These are phyloP conservation scores for Lycia hirtaria DNA, from an alignment of 2,888 invertebrate genomes.

Conservation along the genomic window DNA sequence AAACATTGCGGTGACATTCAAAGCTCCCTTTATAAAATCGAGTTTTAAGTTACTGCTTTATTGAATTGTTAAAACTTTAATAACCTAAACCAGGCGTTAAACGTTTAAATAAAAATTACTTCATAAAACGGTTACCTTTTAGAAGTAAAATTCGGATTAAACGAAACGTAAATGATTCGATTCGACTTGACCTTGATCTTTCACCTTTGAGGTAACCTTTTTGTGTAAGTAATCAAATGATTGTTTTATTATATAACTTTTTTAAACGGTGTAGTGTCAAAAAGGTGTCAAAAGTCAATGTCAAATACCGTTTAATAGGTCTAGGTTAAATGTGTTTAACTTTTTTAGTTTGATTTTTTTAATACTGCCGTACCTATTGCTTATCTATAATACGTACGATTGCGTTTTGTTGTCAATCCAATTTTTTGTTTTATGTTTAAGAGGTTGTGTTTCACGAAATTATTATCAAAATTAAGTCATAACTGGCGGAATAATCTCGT, in stretches of 20 bases:
- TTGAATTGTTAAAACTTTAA: no score
- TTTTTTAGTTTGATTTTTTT: neutral
- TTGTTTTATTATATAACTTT: conserved; percentile 18
- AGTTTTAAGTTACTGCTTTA: no score
- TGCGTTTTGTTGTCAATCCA: neutral
- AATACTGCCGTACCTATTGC: no score
- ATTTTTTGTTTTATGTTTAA: no score
- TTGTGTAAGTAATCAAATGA: conserved; percentile 7
- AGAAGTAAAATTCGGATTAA: conserved; percentile 4
- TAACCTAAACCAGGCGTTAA: no score
- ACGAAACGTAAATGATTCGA: conserved; percentile 18
- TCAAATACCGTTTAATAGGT: conserved; percentile 5
- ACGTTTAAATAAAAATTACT: no score
- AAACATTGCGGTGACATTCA: no score
- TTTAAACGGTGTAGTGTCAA: conserved; percentile 3
- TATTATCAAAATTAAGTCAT: no score
- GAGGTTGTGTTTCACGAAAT: no score
- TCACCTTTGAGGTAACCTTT: conserved; percentile 6
- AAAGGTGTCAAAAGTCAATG: conserved; percentile 11
- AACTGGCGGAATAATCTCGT: no score
- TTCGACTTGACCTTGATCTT: conserved; percentile 10
- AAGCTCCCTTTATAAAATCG: no score
- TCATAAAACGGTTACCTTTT: conserved; percentile 22
- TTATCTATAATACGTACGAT: neutral
- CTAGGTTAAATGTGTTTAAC: neutral